Evolutionary conservation across 2,888 invertebrate genomes (phyloP).

Genomic region (Apeira syringaria): DNA sequence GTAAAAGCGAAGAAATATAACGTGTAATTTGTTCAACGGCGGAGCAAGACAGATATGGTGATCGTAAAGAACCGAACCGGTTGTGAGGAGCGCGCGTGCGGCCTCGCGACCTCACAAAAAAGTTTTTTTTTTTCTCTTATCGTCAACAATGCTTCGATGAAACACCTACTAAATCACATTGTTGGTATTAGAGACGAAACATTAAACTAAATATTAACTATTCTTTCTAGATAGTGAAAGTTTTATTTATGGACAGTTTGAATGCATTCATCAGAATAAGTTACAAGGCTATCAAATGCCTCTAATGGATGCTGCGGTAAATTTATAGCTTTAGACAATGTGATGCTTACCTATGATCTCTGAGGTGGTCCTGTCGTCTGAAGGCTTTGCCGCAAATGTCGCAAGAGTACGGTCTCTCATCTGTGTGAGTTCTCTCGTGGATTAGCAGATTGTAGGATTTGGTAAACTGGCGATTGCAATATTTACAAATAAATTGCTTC

Average conservation of each 20-base stretch:
- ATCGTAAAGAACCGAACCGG: conserved; percentile 81
- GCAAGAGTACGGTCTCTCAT: conserved; percentile 97
- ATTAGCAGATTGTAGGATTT: conserved; percentile 99
- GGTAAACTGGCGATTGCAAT: conserved; percentile 98
- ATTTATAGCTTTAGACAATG: conserved; percentile 30
- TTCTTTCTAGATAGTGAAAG: conserved; percentile 43
- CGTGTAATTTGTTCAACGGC: conserved; percentile 80
- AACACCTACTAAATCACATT: conserved; percentile 71
- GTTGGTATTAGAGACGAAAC: conserved; percentile 62
- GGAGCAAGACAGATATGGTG: conserved; percentile 79
- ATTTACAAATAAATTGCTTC: conserved; percentile 98
- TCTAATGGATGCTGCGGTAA: conserved; percentile 31
- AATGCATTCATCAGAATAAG: conserved; percentile 30
- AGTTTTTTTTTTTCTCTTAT: conserved; percentile 73
- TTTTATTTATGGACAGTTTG: conserved; percentile 32
- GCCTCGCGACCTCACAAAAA: conserved; percentile 81
- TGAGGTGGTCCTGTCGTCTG: conserved; percentile 95
- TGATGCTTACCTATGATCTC: conserved; percentile 91
- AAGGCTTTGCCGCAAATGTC: conserved; percentile 98
- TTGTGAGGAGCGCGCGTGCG: conserved; percentile 74
- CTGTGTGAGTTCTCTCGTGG: conserved; percentile 98
- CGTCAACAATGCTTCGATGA: conserved; percentile 69
- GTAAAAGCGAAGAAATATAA: conserved; percentile 82
- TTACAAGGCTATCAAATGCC: conserved; percentile 33
- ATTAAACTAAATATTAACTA: conserved; percentile 61